Base-by-base conservation (phyloP, 23 tunicate genomes). In the Pegea sp. region DNA sequence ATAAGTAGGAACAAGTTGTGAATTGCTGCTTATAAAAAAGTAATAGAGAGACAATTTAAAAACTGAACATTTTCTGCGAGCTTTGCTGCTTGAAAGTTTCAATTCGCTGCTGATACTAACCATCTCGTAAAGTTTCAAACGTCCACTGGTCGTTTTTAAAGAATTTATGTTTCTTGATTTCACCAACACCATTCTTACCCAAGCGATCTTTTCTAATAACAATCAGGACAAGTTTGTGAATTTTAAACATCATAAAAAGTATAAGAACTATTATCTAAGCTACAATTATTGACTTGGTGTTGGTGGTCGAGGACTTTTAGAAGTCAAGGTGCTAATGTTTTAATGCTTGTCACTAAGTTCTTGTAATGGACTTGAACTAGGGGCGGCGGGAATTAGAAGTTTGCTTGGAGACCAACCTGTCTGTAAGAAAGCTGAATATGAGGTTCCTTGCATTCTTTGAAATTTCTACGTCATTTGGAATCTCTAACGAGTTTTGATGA, bases 391-490 rank as follows among this genome's bases (percentile, higher is more conserved):
- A 51, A 22, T 19, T 51, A 22, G 24, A 22, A 22, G 7, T 7
- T 51, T 16, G 13, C 8, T 7, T 13, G 21, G 46, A 8, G 16
- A 16, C 49, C 16, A 53, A 84, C 95, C 95, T 48, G 66, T 73
- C 95, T 31, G 75, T 72, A 16, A 84, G 44, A 57, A 84, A 84
- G 2, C 76, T 72, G 64, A 77, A 84, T 42, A 84, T 84, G n/a
- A 84, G 62, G 21, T 68, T 63, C 59, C 73, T 84, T 30, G 95
- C 95, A 46, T 73, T 43, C 28, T 67, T 61, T 6, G 95, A 84
- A 76, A 84, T 74, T 50, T 71, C 64, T 22, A 87, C 96, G 33
- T 87, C 96, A 42, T 87, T 88, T 11, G 96, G 96, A 64, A 87
- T 70, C 18, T 52, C 56, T 3, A 87, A 56, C 16, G 88, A 87